These are phyloP conservation scores for Molossus alvarezi DNA, from an alignment of 2,797 vertebrate genomes.

Conservation along the genomic window DNA sequence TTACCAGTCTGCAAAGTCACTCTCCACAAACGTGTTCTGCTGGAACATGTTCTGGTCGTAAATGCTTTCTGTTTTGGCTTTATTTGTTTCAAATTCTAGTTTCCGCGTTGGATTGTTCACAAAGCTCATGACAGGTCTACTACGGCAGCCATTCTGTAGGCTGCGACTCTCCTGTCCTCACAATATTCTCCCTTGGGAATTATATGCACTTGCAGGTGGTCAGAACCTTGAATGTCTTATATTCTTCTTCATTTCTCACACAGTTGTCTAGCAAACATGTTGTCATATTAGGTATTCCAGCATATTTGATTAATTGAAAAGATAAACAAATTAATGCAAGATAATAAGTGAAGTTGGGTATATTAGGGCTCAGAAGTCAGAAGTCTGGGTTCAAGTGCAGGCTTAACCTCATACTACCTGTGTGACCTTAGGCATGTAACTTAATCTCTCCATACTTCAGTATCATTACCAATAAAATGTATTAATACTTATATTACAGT, in stretches of 20 bases:
- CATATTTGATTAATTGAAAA: not conserved
- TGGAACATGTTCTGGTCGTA: not conserved
- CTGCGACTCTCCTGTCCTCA: not conserved
- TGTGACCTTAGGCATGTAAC: not conserved
- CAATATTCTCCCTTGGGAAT: not conserved
- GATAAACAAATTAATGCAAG: not conserved
- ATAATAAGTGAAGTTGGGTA: not conserved
- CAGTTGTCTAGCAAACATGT: not conserved
- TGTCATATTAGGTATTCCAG: not conserved
- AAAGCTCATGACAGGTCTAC: not conserved
- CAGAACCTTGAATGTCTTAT: not conserved
- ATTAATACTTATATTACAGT: too few species aligned
- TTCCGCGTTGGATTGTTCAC: not conserved
- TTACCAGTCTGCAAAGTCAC: not conserved
- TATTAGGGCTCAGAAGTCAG: not conserved
- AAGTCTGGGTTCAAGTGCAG: not conserved
- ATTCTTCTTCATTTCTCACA: not conserved
- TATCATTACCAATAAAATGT: not conserved
- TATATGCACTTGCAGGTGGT: fast-evolving
- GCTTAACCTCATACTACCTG: not conserved
- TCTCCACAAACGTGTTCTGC: not conserved
- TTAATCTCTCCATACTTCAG: not conserved
- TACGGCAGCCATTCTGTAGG: not conserved
- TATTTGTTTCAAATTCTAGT: not conserved
- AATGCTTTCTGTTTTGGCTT: not conserved